Base-by-base conservation (phyloP, 2,797 vertebrate species). In the Danio jaintianensis region DNA sequence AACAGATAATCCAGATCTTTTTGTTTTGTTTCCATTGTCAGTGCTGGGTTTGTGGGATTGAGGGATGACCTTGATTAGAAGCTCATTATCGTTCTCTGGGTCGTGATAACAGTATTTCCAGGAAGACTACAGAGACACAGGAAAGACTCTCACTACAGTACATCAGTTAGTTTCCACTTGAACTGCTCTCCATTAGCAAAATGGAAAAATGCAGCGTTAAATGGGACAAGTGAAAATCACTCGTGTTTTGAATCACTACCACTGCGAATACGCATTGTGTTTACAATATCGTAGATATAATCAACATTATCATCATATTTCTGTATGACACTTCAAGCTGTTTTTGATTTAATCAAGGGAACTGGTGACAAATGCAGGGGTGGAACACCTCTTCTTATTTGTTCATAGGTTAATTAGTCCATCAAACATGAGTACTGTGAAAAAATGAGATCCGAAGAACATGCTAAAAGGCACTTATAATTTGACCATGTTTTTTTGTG, bases 221-320 rank as follows among this genome's bases (percentile, higher is more conserved):
- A 69, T 86, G 81, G 81, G 82, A 82, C 75, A 82, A 69, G 68
- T 74, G 78, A 82, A 84, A 78, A 82, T 75, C 59, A 84, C 40
- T 66, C 29, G 12, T 73, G 56, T 16, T 79, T 43, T 80, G 9
- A 72, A 43, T 85, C 53, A 61, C 48, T 55, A 20, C 22, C 62
- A 68, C 55, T 67, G 45, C 36, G 42, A 81, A 29, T 58, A 36
- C 63, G 20, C 40, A 15, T 52, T 22, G 8, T 20, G 8, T 75
- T 68, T 48, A 68, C 63, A 36, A 67, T 67, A 68, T 68, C 16
- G 0, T 38, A 62, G 50, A 40, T 18, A 29, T 18, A 56, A 76
- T 76, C 42, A 42, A 42, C 36, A 55, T 50, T 20, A 62, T 50
- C 45, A 62, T 62, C 52, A 45, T 10, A 77, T 77, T 76, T 56